Base-by-base conservation (phyloP, 2,113 vertebrate species). In the Cephalopterus ornatus region DNA sequence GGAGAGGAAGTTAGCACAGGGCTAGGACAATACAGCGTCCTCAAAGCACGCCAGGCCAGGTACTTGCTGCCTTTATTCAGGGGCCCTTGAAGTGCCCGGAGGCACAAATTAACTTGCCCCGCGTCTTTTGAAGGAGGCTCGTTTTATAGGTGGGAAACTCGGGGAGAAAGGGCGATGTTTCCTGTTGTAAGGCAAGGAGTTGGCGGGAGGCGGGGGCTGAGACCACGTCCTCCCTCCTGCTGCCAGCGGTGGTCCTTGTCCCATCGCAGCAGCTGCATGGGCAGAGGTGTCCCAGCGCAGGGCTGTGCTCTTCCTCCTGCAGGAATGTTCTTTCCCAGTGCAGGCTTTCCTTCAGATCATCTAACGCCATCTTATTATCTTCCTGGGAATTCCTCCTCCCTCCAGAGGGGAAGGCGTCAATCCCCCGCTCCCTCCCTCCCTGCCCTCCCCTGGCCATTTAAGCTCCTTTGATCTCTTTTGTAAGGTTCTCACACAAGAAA, bases 381-480 rank as follows among this genome's bases (percentile, higher is more conserved):
- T 84, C 91, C 95, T 89, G 93, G 91, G 92, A 97, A 97, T 95
- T 91, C 84, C 66, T 96, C 83, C 83, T 92, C 68, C 88, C 61
- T 84, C 79, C 73, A 81, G 76, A 93, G 72, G 78, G 71, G 61
- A 84, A 96, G 92, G 91, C 83, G 4, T 85, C 75, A 42, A 39
- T 95, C 82, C 93, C 93, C 94, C 87, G 1, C 77, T 95, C 90
- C 71, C 81, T 94, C 92, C 89, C 92, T 95, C 62, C 52, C 89
- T 70, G 88, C 85, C 91, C 89, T 96, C 89, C 90, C 88, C 87
- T 91, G 88, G 89, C 95, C 93, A 21, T 91, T 94, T 93, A 85
- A 90, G 67, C 66, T 94, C 74, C 96, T 97, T 97, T 97, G 96
- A 93, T 97, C 89, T 97, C 94, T 90, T 97, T 97, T 95, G 89